A percentile compares a stretch with the other conserved stretches of the same genome.
phyloP scores from a whole-genome alignment of 2,113 vertebrate genomes.

The Rhea pennata region DNA sequence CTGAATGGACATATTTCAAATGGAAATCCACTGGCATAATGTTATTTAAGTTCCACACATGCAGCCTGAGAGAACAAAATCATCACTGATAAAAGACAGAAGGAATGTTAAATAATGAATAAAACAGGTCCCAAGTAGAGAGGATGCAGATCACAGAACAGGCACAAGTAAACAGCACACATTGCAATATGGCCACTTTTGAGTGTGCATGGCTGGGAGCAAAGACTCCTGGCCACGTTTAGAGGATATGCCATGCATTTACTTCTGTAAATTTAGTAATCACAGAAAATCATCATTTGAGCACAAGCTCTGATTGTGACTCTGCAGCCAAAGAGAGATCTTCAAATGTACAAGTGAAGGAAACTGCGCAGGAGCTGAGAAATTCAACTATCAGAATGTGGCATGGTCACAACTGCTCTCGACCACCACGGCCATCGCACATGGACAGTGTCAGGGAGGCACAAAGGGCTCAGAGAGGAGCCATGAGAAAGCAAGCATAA shows the following conservation, averaged over 20 bases:
- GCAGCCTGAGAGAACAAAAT: not conserved
- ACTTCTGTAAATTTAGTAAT: not conserved
- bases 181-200: not conserved
- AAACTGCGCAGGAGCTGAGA: not conserved
- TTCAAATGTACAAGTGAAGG: rapidly evolving
- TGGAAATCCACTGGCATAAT: not conserved
- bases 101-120: not conserved
- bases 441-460: not conserved
- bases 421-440: rapidly evolving
- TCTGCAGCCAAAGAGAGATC: rapidly evolving
- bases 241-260: not conserved
- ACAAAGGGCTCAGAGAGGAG: not conserved
- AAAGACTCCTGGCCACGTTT: not conserved
- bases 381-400: rapidly evolving
- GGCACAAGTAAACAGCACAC: not conserved
- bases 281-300: rapidly evolving
- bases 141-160: not conserved
- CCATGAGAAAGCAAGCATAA: not conserved
- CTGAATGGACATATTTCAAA: not conserved
- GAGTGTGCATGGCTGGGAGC: not conserved
- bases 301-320: rapidly evolving
- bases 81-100: not conserved
- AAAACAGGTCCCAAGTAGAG: not conserved
- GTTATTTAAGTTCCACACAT: not conserved
- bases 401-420: not conserved